Percentiles rank a stretch among this genome's conserved stretches.
Evolutionary conservation across 2,113 vertebrate species (phyloP).

Genomic region (Rhea americana): DNA sequence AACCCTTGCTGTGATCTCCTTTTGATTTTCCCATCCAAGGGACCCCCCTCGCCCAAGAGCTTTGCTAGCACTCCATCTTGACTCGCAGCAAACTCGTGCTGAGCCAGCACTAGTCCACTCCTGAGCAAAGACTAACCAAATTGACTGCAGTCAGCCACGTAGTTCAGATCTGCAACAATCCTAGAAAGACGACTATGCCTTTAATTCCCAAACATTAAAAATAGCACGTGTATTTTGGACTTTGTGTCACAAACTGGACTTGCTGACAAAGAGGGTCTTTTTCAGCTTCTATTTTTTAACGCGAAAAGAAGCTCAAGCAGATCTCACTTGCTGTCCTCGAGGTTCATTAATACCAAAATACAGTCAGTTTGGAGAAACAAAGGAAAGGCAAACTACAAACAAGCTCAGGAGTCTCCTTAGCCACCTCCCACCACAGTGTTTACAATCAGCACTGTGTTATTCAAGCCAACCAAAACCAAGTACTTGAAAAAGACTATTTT

Average conservation of each 20-base stretch:
- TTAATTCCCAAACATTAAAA: not conserved
- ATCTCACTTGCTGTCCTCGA: not conserved
- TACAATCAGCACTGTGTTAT: not conserved
- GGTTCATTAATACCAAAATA: not conserved
- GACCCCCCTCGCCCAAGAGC: not conserved
- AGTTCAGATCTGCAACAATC: not conserved
- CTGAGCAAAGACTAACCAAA: not conserved
- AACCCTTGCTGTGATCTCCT: rapidly evolving
- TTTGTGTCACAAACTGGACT: not conserved
- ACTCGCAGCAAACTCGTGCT: not conserved
- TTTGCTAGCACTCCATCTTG: not conserved
- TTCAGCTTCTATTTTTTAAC: not conserved
- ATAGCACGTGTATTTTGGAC: not conserved
- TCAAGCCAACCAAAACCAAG: not conserved
- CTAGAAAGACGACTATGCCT: rapidly evolving
- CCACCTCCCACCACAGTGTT: not conserved
- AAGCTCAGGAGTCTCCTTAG: not conserved
- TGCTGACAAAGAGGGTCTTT: not conserved
- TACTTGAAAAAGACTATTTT: not conserved
- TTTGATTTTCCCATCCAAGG: not conserved
- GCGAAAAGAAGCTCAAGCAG: not conserved
- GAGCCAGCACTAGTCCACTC: not conserved
- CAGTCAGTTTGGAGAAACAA: not conserved
- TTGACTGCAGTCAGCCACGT: not conserved
- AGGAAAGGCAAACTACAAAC: not conserved